These are phyloP conservation scores for Blastobasis lacticolella DNA, from an alignment of 2,888 invertebrate species.

Conservation along the genomic window DNA sequence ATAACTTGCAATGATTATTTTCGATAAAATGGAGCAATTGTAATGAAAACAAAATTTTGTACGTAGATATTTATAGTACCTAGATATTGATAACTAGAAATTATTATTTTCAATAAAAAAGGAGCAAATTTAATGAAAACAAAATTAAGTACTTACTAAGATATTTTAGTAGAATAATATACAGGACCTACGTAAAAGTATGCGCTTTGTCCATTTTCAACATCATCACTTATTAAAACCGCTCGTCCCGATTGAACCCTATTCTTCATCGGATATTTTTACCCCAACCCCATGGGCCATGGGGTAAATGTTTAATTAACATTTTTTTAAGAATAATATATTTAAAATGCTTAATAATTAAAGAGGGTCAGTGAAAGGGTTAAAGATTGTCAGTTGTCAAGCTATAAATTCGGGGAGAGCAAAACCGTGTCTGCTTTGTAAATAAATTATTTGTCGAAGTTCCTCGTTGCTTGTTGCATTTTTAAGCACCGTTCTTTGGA, in stretches of 20 bases:
- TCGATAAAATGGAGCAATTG: no score
- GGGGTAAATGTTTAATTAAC: conserved; percentile 48
- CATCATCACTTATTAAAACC: no score
- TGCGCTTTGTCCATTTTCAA: no score
- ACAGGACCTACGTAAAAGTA: no score
- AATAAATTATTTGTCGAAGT: conserved; percentile 25
- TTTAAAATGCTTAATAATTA: conserved; percentile 44
- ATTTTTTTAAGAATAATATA: conserved; percentile 61
- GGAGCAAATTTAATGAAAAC: no score
- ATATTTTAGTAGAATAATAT: no score
- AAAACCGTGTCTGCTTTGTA: conserved; percentile 36
- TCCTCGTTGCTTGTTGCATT: conserved; percentile 1
- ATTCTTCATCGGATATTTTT: conserved; percentile 11
- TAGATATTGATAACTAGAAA: no score
- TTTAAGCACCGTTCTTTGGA: neutral
- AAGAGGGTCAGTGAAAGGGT: conserved; percentile 48
- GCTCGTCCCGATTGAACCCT: neutral
- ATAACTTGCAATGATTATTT: no score
- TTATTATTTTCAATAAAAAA: no score
- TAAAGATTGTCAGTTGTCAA: conserved; percentile 60
- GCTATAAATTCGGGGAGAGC: conserved; percentile 40
- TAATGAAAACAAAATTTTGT: no score
- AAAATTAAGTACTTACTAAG: no score
- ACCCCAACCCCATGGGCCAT: conserved; percentile 27
- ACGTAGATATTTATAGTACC: no score